A percentile compares a stretch with the other conserved stretches of the same genome.
phyloP scores from a whole-genome alignment of 2,797 vertebrate species.

The Tapera naevia region DNA sequence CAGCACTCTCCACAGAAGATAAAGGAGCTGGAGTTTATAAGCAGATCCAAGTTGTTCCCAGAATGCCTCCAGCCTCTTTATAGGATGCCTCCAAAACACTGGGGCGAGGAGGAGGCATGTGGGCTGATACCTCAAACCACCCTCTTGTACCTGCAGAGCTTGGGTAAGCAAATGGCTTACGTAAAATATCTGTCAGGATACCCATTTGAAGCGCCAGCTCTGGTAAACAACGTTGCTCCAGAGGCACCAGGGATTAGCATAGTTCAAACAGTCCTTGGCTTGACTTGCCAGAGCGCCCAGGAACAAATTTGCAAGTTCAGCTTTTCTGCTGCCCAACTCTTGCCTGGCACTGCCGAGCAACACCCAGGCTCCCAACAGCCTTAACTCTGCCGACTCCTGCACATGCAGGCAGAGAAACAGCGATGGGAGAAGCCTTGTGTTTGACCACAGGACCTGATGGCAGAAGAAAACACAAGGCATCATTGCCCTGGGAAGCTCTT shows the following conservation, averaged over 20 bases:
- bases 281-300: neutral
- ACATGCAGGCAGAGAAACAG: rapidly evolving
- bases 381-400: neutral
- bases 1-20: neutral
- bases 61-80: neutral
- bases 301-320: slow-evolving; percentile 51
- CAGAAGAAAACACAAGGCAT: neutral
- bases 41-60: rapidly evolving
- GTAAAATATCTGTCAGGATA: slow-evolving; percentile 16
- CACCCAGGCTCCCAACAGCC: neutral
- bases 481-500: neutral
- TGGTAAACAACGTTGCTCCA: slow-evolving; percentile 45
- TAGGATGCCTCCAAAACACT: neutral
- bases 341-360: neutral
- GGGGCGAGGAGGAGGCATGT: rapidly evolving
- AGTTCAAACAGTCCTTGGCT: slow-evolving; percentile 46
- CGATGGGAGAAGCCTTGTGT: neutral
- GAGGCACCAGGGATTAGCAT: slow-evolving; percentile 40
- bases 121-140: neutral
- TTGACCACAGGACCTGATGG: neutral
- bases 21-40: neutral
- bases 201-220: neutral
- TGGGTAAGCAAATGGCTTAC: slow-evolving; percentile 18
- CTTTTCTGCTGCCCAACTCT: neutral
- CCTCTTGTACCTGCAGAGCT: neutral